These are phyloP conservation scores for Gortyna flavago DNA, from an alignment of 2,888 invertebrate species.

Conservation along the genomic window DNA sequence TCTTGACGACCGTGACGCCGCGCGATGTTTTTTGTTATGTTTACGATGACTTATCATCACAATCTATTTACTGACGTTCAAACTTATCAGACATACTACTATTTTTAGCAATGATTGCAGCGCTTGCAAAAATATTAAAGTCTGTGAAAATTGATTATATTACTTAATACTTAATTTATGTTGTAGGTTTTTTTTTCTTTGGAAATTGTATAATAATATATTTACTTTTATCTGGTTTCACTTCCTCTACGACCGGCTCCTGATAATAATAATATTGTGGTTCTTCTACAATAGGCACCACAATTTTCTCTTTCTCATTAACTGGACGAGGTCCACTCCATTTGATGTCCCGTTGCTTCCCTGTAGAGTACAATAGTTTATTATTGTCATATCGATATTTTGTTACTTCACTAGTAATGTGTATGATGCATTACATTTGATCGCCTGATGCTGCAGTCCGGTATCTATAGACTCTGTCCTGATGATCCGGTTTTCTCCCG, in stretches of 20 bases:
- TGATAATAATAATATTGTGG: neutral
- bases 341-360: conserved; percentile 29
- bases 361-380: conserved; percentile 18
- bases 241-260: neutral
- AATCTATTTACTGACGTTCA: neutral
- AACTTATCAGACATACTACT: neutral
- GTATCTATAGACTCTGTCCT: conserved; percentile 28
- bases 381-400: neutral
- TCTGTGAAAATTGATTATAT: neutral
- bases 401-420: neutral
- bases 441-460: conserved; percentile 5
- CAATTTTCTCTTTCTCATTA: neutral
- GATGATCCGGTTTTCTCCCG: conserved; percentile 28
- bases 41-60: too few species aligned
- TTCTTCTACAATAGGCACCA: neutral
- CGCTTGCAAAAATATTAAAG: neutral
- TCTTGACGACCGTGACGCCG: too few species aligned
- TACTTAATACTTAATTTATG: too few species aligned
- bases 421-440: conserved; percentile 37
- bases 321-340: conserved; percentile 34
- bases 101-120: neutral
- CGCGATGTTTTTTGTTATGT: too few species aligned
- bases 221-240: conserved; percentile 28
- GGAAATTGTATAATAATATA: too few species aligned
- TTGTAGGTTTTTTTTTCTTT: too few species aligned